Base-by-base conservation (phyloP, 2,113 vertebrate species). In the Myotis yumanensis region DNA sequence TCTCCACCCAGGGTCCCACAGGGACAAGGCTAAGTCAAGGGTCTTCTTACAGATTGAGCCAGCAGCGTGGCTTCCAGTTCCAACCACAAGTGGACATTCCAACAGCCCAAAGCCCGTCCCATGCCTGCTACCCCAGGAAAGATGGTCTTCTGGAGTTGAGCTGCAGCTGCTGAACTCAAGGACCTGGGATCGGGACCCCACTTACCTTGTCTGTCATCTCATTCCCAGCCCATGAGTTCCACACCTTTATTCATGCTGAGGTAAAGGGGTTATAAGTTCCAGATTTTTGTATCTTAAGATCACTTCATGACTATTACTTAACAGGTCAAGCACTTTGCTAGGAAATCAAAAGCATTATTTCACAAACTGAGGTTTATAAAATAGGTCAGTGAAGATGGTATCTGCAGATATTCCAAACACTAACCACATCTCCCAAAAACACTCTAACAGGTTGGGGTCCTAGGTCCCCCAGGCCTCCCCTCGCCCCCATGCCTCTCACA, bases 311-410 rank as follows among this genome's bases (percentile, higher is more conserved):
- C 54, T 62, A 18, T 86, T 51, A 66, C 17, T 86, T 64, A 95
- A 76, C 7, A 92, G n/a, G 43, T 30, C 54, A 73, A 89, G 64
- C 25, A n/a, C 64, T 92, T 66, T 68, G 40, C 51, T 81, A 68
- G 81, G 48, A 90, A 90, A 87, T 86, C 81, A 64, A 88, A 71
- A 81, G 46, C 16, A 5, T 11, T 35, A 40, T 40, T 75, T 48
- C 46, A 92, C 30, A 95, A 62, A 83, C 64, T 10, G 46, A 76
- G 51, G 57, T 52, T 76, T 82, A 81, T 68, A 85, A 79, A 85
- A 66, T 5, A 88, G 48, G 32, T 73, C 48, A 11, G 22, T 75
- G 75, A n/a, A 37, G 32, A 37, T 32, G 37, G 75, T 3, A 48
- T 1, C 30, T 22, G 18, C 7, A 15, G 35, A 32, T 10, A 0